Base-by-base conservation (phyloP, 2,113 vertebrate species). In the Podarcis raffonei region DNA sequence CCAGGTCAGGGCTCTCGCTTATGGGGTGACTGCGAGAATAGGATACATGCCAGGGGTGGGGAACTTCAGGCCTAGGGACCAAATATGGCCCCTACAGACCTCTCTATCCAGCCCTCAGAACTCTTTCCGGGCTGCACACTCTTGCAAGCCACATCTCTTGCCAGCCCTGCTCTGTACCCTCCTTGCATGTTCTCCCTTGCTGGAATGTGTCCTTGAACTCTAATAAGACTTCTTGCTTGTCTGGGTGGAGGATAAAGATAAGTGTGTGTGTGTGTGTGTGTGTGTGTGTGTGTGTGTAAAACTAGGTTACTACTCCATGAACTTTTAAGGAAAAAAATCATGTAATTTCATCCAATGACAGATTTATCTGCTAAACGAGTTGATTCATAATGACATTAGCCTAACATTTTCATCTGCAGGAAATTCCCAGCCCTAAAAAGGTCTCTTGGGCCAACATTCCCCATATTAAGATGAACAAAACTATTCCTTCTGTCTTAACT, bases 351-450 rank as follows among this genome's bases (percentile, higher is more conserved):
- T 2, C n/a, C 76, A 78, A 66, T 66, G 2, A 53, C 71, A 88
- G 57, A 84, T 42, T 84, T 76, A 69, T 74, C 71, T 27, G 37
- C 57, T 57, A 88, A 83, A 62, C 71, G 3, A 18, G 81, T 37
- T 30, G 93, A 91, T 85, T 37, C 79, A 72, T 77, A 90, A 84
- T 89, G 92, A 66, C 81, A 83, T 30, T 75, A 39, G 11, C 6
- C 32, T 37, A 81, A 35, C 1, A 13, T 71, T 62, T 89, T 78
- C 57, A 89, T 72, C 89, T 87, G 35, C 75, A 95, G 93, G 68
- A 81, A 37, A 86, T 90, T 88, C 71, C 72, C 91, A 74, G 87
- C 81, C 84, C 79, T 91, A 39, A 62, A 77, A 78, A 30, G 86
- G 88, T 91, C 92, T 72, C 57, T 15, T 13, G 78, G 12, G 71